Evolutionary conservation across 2,113 vertebrate genomes (phyloP), one percentile per base, ranked within the genome.

Genomic region (Carettochelys insculpta): DNA sequence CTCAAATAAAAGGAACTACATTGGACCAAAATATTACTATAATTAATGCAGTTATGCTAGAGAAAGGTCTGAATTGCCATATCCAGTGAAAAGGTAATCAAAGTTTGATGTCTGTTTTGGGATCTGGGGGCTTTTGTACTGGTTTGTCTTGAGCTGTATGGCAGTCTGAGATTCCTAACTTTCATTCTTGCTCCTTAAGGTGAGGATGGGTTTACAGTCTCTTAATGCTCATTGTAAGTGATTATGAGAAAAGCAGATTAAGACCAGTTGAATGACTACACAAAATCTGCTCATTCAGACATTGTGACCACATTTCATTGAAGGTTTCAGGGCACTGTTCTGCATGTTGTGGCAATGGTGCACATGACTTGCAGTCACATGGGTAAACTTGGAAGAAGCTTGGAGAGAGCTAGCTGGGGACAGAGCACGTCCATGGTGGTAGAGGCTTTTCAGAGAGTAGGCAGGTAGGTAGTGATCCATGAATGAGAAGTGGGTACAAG

Each of bases 181-280:
- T 89, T 24, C 86, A 56, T 80, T 90, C 48, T 65, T 10, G 1
- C 80, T 86, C 31, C 38, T 87, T 56, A 65, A 47, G 14, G 50
- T 90, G 25, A 83, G 83, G 83, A 88, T 91, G 85, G 85, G 58
- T 89, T 85, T 95, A 48, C 51, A 82, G 58, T 5, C 90, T 94
- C 87, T 85, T 48, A 80, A 24, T 79, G 68, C 45, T 85, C 91
- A 79, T 80, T 53, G 50, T 86, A 87, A 93, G 76, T 53, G 51
- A 29, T 88, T 53, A 90, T 88, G 87, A 53, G 61, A 78, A 96
- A 95, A 94, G 88, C 61, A 78, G 88, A 79, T 96, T 81, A 92
- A 83, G 91, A 89, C 82, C 80, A 22, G 75, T 24, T 61, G 78
- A 91, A 90, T 86, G 91, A 90, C 54, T 27, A 20, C 90, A 84